Percentiles rank a stretch among this genome's conserved stretches.
These are phyloP conservation scores for Lissocephala sabroskyi DNA, from an alignment of 2,888 invertebrate species.

Conservation along the genomic window DNA sequence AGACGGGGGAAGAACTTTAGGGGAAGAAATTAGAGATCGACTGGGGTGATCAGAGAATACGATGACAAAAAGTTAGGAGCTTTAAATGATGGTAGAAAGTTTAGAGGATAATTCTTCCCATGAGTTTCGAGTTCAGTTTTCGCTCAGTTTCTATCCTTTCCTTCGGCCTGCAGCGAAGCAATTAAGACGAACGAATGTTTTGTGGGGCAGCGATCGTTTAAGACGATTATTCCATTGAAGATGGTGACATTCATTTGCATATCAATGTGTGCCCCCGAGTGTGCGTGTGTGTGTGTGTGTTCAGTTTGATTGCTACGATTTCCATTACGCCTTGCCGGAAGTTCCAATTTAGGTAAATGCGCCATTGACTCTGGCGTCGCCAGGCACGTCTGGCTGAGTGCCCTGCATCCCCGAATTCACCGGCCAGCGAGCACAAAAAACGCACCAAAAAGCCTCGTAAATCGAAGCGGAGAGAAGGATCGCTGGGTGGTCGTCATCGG, in stretches of 20 bases:
- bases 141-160: background rate
- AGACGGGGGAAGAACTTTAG: no score
- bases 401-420: conserved; percentile 2
- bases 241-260: conserved; percentile 68
- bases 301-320: conserved; percentile 55
- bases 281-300: conserved; percentile 12
- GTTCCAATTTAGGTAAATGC: conserved; percentile 72
- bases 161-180: conserved; percentile 37
- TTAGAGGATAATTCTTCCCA: no score
- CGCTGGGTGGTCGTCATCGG: no score
- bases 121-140: no score
- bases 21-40: no score
- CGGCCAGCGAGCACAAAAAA: conserved; percentile 2
- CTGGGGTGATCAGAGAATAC: no score
- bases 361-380: conserved; percentile 60
- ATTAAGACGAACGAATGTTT: conserved; percentile 40
- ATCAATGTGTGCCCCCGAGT: conserved; percentile 28
- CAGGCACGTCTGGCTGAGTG: conserved; percentile 16
- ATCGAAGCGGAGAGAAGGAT: no score
- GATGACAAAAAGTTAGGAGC: no score
- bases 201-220: conserved; percentile 43
- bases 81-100: no score
- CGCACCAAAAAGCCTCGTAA: background rate
- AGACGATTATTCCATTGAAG: conserved; percentile 66
- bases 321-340: conserved; percentile 68